Base-by-base conservation (phyloP, 1,140 invertebrate species). In the Plutomurus gul region DNA sequence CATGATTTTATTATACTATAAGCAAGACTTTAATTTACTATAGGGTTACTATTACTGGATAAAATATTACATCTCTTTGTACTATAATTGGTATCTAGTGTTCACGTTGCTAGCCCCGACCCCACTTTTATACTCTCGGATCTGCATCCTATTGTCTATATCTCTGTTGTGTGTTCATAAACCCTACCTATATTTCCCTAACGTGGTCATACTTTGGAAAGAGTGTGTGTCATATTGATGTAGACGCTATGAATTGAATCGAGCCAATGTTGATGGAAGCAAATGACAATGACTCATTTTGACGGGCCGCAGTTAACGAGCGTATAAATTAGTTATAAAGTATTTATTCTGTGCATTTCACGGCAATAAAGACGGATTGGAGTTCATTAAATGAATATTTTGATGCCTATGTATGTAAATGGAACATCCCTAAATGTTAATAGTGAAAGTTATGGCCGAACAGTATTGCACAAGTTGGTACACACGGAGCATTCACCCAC, bases 371-470 rank as follows among this genome's bases (percentile, higher is more conserved):
- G 56, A 27, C 27, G 27, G 36, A 30, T 65, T 30, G 7, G n/a
- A 65, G 56, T 65, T 65, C 36, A 65, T 65, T 65, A 65, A 65
- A 65, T 65, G 25, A 36, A 30, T n/a, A 65, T 65, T 30, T 10
- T 7, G 18, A 3, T 51, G 18, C 13, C 11, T 49, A 25, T 22
- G 18, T 49, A 49, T 4, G n/a, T 51, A 51, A 2, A 25, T 22
- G 20, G 20, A 25, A 1, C 18, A 65, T 65, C 56, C 18, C 22
- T 27, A 65, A n/a, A 27, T 65, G 27, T 30, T n/a, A 65, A 65
- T n/a, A 65, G 56, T 33, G 56, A 65, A 65, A 65, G 56, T 65
- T 65, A n/a, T n/a, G n/a, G n/a, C n/a, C n/a, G n/a, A n/a, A n/a
- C n/a, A n/a, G n/a, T n/a, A n/a, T n/a, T n/a, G n/a, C n/a, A n/a